phyloP scores from a whole-genome alignment of 2,113 vertebrate genomes.

The Apodemus speciosus region DNA sequence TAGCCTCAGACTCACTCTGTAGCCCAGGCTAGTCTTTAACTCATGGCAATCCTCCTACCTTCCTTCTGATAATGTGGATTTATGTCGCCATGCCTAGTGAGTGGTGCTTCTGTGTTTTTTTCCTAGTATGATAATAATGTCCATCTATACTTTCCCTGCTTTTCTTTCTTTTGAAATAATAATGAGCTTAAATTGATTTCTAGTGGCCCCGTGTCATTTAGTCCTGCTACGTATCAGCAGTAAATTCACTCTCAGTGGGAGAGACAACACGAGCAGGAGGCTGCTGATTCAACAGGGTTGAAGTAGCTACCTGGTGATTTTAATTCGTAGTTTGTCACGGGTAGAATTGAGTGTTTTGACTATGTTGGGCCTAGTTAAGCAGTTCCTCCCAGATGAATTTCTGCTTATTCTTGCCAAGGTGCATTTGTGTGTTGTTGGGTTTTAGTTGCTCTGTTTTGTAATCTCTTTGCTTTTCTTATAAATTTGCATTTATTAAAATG shows the following conservation, averaged over 20 bases:
- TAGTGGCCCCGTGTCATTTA: not conserved
- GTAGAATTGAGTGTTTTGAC: slow-evolving; percentile 15
- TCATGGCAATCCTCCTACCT: not conserved
- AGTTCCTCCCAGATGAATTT: slow-evolving; percentile 20
- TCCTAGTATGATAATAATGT: not conserved
- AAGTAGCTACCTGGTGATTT: not conserved
- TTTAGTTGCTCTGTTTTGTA: slow-evolving; percentile 50
- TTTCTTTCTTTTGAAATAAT: not conserved
- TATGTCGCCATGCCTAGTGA: not conserved
- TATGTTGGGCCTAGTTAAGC: not conserved
- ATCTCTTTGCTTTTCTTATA: slow-evolving; percentile 45
- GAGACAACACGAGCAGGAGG: not conserved
- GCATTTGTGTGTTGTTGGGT: not conserved
- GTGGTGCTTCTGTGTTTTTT: not conserved
- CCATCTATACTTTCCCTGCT: not conserved
- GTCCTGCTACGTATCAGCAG: not conserved
- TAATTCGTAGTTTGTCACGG: not conserved
- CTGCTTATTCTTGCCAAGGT: slow-evolving; percentile 17
- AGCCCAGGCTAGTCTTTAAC: not conserved
- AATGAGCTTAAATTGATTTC: not conserved
- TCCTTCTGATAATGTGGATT: not conserved
- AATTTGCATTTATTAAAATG: slow-evolving; percentile 34
- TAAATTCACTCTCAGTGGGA: not conserved
- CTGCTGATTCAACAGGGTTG: slow-evolving; percentile 14
- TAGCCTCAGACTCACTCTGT: not conserved